These are phyloP conservation scores for Dinoponera quadriceps DNA, from an alignment of 1,140 invertebrate genomes.

Conservation along the genomic window DNA sequence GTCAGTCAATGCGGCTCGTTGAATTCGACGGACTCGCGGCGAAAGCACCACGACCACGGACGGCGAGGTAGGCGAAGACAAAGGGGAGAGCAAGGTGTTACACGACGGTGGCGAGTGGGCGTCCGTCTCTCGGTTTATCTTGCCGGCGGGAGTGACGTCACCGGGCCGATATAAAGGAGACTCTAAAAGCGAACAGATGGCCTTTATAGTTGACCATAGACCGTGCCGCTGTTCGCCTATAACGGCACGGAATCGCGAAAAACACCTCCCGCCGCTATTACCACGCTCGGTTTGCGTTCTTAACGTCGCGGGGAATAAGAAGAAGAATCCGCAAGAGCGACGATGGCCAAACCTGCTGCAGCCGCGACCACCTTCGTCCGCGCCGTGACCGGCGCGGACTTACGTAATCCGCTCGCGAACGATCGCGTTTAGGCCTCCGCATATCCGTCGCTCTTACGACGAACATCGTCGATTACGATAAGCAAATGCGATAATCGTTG, in stretches of 20 bases:
- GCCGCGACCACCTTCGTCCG: neutral
- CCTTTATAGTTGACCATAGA: constrained; percentile 77
- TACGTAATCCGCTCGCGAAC: constrained; percentile 23
- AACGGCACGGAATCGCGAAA: constrained; percentile 65
- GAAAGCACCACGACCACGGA: neutral
- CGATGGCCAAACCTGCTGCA: neutral
- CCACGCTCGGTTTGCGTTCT: neutral
- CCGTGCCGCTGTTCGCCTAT: constrained; percentile 33
- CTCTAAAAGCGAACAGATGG: constrained; percentile 81
- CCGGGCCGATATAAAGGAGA: constrained; percentile 67
- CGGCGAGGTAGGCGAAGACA: neutral
- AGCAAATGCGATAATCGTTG: neutral
- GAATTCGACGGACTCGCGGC: constrained; percentile 35
- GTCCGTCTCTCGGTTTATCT: constrained; percentile 75
- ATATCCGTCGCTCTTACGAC: neutral
- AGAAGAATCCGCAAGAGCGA: neutral
- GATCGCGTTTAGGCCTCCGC: neutral
- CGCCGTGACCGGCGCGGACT: neutral
- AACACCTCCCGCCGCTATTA: constrained; percentile 56
- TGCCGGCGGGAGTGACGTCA: constrained; percentile 74
- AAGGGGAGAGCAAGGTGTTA: constrained; percentile 56
- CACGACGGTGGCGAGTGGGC: constrained; percentile 65
- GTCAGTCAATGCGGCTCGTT: constrained; percentile 48
- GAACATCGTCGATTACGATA: neutral
- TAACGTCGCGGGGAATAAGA: neutral